Percentiles rank a stretch among this genome's conserved stretches.
phyloP scores from a whole-genome alignment of 2,888 invertebrate genomes.

The Platycheirus albimanus region DNA sequence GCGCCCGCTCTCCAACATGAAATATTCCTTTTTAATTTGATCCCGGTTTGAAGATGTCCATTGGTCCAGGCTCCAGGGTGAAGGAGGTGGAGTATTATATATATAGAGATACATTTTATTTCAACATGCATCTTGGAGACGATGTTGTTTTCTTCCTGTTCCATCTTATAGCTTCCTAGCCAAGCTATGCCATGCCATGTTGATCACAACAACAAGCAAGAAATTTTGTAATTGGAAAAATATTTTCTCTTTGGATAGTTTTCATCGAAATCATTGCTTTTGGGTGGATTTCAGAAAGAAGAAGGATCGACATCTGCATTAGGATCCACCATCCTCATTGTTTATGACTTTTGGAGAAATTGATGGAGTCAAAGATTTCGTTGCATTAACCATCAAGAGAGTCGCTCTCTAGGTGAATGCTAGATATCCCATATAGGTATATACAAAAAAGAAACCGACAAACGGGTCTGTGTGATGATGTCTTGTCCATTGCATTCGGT shows the following conservation, averaged over 20 bases:
- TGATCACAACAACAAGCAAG: background rate
- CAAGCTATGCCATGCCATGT: constrained; percentile 17
- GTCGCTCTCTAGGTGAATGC: no score
- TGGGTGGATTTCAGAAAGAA: constrained; percentile 30
- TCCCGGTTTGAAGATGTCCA: constrained; percentile 38
- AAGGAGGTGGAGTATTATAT: background rate
- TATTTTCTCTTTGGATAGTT: background rate
- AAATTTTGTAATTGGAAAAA: constrained; percentile 60
- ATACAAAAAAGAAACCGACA: constrained; percentile 13
- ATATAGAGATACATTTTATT: background rate
- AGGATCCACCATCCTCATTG: constrained; percentile 44
- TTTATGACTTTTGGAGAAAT: constrained; percentile 55
- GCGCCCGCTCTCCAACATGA: constrained; percentile 65
- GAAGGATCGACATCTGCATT: constrained; percentile 62
- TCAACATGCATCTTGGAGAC: constrained; percentile 26
- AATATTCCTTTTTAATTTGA: constrained; percentile 73
- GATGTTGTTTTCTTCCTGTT: constrained; percentile 65
- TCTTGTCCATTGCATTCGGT: constrained; percentile 7
- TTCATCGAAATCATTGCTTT: constrained; percentile 39
- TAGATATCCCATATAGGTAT: no score
- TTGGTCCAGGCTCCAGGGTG: background rate
- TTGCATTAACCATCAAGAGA: no score
- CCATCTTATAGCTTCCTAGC: constrained; percentile 3
- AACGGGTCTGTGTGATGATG: constrained; percentile 29
- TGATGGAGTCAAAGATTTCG: constrained; percentile 42